Base-by-base conservation (phyloP, 2,113 vertebrate species). In the Boulengeromyrus knoepffleri region DNA sequence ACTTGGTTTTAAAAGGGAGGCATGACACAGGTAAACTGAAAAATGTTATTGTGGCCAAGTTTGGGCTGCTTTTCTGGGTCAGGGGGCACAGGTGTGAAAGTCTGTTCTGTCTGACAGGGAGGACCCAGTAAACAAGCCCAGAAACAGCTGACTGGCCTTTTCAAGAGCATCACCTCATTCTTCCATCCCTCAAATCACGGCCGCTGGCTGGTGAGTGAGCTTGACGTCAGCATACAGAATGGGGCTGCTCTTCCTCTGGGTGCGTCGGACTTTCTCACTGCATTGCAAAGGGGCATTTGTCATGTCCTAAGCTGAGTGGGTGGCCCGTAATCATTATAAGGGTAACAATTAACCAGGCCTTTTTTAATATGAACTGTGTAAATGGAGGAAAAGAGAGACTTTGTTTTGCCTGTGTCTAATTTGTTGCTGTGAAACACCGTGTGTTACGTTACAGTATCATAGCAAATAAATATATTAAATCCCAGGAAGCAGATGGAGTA, bases 101-200 rank as follows among this genome's bases (percentile, higher is more conserved):
- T 92, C 21, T 0, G 3, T 36, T 90, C 3, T 91, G 52, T 83
- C 36, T 93, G 94, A 93, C 94, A 99, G 98, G 98, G 98, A 91
- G 98, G 98, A 93, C 98, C 98, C 90, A 98, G 97, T 94, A 99
- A 99, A 89, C 94, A 97, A 84, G 97, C 98, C 49, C 98, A 99
- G 94, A 97, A 96, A 74, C 97, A 99, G 91, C 96, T 99, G 93
- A 96, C 96, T 94, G 98, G 98, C 89, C 96, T 99, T 93, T 99
- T 99, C 94, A 98, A 97, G 91, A 98, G 98, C 91, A 99, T 99
- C 91, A 96, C 97, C 53, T 99, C 98, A 39, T 99, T 99, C 93
- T 99, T 99, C 87, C 98, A 99, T 91, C 98, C 98, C 62, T 99
- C 98, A 90, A 99, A 99, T 93, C 98, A 99, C 1, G 98, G 98